Evolutionary conservation across 2,113 vertebrate species (phyloP).

Genomic region (Empidonax traillii): DNA sequence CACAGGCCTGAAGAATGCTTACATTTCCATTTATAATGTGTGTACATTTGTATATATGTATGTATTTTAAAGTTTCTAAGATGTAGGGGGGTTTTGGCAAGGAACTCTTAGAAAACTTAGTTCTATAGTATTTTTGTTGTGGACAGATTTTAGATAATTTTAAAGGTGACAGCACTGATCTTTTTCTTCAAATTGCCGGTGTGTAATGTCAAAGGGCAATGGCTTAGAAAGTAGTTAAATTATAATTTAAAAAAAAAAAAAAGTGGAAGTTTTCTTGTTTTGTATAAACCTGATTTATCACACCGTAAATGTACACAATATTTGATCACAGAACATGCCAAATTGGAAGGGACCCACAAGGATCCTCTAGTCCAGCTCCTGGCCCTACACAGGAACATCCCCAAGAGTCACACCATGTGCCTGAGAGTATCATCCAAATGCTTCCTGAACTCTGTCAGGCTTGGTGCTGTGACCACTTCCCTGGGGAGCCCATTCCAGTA

Average conservation of each 20-base stretch:
- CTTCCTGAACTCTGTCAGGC: not conserved
- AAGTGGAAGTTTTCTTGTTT: not conserved
- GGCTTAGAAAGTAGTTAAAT: not conserved
- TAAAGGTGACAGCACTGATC: not conserved
- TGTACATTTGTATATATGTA: fast-evolving
- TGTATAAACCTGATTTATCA: not conserved
- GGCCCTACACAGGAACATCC: not conserved
- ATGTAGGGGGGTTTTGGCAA: not conserved
- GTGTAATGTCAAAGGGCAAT: not conserved
- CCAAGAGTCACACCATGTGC: not conserved
- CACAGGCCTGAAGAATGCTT: not conserved
- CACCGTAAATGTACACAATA: not conserved
- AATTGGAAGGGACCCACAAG: not conserved
- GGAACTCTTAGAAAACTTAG: not conserved
- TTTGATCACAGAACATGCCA: not conserved
- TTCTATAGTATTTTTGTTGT: not conserved
- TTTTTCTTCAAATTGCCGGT: not conserved
- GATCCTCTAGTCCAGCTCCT: not conserved
- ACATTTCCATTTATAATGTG: not conserved
- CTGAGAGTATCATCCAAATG: not conserved
- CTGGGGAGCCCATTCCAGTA: not conserved
- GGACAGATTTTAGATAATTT: not conserved
- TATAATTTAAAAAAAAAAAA: not conserved
- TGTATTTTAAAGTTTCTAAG: not conserved
- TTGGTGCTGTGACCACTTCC: not conserved